A percentile compares a stretch with the other conserved stretches of the same genome.
Evolutionary conservation across 2,888 invertebrate species (phyloP).

Genomic region (Pseudococcus viburni): DNA sequence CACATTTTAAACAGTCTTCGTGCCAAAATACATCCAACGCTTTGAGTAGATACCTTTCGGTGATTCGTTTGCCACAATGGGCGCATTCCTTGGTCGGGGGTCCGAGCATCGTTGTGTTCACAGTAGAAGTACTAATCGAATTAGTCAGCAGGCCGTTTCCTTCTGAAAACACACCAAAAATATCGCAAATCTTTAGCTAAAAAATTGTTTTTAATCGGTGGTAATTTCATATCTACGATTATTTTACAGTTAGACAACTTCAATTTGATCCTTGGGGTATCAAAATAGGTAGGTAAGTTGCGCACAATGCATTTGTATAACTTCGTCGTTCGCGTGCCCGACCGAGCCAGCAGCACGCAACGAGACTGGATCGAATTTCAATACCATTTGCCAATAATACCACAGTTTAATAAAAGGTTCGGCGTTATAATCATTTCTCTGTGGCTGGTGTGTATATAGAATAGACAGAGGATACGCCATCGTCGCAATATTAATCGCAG

Average conservation of each 20-base stretch:
- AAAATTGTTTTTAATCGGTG: background rate
- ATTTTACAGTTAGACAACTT: constrained; percentile 18
- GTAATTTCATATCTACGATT: background rate
- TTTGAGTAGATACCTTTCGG: constrained; percentile 87
- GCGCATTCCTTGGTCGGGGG: constrained; percentile 78
- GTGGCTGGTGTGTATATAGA: background rate
- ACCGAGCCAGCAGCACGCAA: constrained; percentile 7
- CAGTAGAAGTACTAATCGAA: constrained; percentile 63
- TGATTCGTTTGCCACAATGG: constrained; percentile 88
- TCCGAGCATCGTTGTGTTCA: constrained; percentile 69
- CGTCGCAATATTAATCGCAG: constrained; percentile 32
- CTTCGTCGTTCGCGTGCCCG: background rate
- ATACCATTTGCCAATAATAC: constrained; percentile 33
- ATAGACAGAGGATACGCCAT: constrained; percentile 8
- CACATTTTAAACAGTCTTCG: constrained; percentile 97
- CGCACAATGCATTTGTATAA: constrained; percentile 11
- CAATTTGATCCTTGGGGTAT: background rate
- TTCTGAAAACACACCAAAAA: constrained; percentile 57
- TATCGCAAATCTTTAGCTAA: background rate
- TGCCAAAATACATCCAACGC: constrained; percentile 97
- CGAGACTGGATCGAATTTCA: constrained; percentile 13
- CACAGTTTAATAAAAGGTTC: background rate
- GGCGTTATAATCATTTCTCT: background rate
- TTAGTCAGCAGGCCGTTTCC: constrained; percentile 56
- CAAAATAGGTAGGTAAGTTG: background rate